Base-by-base conservation (phyloP, 1,140 invertebrate genomes). In the Drosophila erecta region DNA sequence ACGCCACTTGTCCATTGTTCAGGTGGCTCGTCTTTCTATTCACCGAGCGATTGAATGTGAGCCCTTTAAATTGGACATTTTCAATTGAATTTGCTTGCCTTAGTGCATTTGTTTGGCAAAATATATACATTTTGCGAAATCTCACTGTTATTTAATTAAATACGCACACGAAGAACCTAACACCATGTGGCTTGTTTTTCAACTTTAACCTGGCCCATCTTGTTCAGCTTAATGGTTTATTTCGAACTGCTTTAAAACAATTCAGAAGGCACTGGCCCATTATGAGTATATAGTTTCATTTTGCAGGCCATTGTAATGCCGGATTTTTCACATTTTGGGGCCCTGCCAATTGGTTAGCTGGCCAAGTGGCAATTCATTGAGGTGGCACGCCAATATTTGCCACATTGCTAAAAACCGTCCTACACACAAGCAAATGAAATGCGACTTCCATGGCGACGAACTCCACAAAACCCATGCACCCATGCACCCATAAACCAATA, bases 371-470 rank as follows among this genome's bases (percentile, higher is more conserved):
- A 57, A 57, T 64, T 64, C n/a, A 17, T 22, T 20, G 58, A 53
- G 37, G 43, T 50, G 41, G 27, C 33, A 37, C 2, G 53, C 58
- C 54, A 43, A 54, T 70, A 78, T 67, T 72, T 77, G 79, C 58
- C 79, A 81, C 73, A 81, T 81, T 77, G 79, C 81, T 81, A 77
- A 75, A 81, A 83, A 66, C 59, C n/a, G 12, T 12, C 22, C 17
- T 15, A 33, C 56, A 33, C 50, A 54, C 47, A 55, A 55, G 59
- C 69, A 71, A 73, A 61, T 61, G 50, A 35, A 70, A 60, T 47
- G 40, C 40, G 40, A 54, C 46, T 8, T 8, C 30, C 30, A 30
- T 10, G 30, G 7, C 30, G 30, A 8, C 30, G 7, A 30, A 30
- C 30, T 30, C 30, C 30, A 30, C 30, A 30, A 30, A 30, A 30